Percentiles rank a stretch among this genome's conserved stretches.
phyloP scores from a whole-genome alignment of 2,888 invertebrate species.

The Oscheius sp. region DNA sequence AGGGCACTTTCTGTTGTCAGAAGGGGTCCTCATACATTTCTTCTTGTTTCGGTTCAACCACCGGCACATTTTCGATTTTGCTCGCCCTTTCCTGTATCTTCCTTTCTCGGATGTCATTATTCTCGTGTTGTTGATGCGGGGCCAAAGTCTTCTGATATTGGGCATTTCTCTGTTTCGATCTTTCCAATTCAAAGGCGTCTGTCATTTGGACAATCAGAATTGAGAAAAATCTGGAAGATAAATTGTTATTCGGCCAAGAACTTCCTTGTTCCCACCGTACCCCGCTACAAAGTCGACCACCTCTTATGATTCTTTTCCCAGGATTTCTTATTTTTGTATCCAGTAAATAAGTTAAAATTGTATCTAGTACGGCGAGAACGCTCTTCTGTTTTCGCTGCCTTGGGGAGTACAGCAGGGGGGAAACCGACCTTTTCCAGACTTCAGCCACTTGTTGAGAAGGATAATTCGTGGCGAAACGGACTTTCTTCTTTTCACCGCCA shows the following conservation, averaged over 20 bases:
- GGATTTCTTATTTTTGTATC: too few relatives aligned
- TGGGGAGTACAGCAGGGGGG: too few relatives aligned
- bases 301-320: too few relatives aligned
- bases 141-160: slow-evolving; percentile 70
- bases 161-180: slow-evolving; percentile 65
- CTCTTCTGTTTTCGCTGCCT: slow-evolving; percentile 4
- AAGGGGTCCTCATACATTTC: slow-evolving; percentile 72
- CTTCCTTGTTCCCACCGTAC: not conserved
- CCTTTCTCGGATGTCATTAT: slow-evolving; percentile 64
- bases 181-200: slow-evolving; percentile 70
- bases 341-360: too few relatives aligned
- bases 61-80: slow-evolving; percentile 65
- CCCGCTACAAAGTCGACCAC: too few relatives aligned
- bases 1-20: slow-evolving; percentile 41
- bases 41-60: slow-evolving; percentile 57
- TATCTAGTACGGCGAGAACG: not conserved
- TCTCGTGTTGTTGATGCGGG: slow-evolving; percentile 71
- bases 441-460: slow-evolving; percentile 58
- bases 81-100: slow-evolving; percentile 67
- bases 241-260: not conserved
- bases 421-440: slow-evolving; percentile 62
- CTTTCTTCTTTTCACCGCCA: slow-evolving; percentile 60
- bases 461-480: slow-evolving; percentile 69
- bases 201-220: slow-evolving; percentile 66
- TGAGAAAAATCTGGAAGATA: slow-evolving; percentile 57